These are phyloP conservation scores for Tupaia tana DNA, from an alignment of 2,113 vertebrate species.

Conservation along the genomic window DNA sequence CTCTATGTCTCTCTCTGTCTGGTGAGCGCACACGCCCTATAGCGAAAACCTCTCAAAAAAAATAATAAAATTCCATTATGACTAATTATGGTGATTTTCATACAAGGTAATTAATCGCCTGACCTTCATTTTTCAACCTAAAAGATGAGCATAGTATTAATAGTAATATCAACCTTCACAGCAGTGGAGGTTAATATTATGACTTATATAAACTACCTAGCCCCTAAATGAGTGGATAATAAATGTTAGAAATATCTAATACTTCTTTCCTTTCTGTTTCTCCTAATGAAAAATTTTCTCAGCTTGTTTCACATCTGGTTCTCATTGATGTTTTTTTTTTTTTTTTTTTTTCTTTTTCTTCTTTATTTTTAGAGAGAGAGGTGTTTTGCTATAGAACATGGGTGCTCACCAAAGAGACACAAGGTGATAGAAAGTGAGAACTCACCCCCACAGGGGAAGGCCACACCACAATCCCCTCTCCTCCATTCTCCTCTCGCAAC, in stretches of 20 bases:
- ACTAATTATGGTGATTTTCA: not conserved
- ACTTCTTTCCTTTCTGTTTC: not conserved
- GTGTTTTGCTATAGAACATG: too few relatives aligned
- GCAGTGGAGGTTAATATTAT: not conserved
- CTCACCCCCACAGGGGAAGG: too few relatives aligned
- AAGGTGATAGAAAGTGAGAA: too few relatives aligned
- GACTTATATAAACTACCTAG: not conserved
- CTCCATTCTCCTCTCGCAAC: too few relatives aligned
- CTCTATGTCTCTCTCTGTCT: too few relatives aligned
- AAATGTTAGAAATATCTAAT: not conserved
- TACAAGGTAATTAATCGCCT: not conserved
- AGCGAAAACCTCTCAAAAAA: too few relatives aligned
- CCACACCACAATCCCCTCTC: too few relatives aligned
- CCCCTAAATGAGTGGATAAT: not conserved
- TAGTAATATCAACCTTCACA: not conserved
- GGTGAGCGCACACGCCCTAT: too few relatives aligned
- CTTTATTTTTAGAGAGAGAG: too few relatives aligned
- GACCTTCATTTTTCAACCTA: not conserved
- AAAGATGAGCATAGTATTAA: not conserved
- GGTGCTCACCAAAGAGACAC: too few relatives aligned
- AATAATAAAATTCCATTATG: not conserved
- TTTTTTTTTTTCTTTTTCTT: not conserved
- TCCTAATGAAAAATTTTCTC: not conserved
- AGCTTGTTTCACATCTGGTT: not conserved
- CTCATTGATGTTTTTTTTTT: not conserved